phyloP scores from a whole-genome alignment of 2,888 invertebrate species.

The Leptogaster cylindrica region DNA sequence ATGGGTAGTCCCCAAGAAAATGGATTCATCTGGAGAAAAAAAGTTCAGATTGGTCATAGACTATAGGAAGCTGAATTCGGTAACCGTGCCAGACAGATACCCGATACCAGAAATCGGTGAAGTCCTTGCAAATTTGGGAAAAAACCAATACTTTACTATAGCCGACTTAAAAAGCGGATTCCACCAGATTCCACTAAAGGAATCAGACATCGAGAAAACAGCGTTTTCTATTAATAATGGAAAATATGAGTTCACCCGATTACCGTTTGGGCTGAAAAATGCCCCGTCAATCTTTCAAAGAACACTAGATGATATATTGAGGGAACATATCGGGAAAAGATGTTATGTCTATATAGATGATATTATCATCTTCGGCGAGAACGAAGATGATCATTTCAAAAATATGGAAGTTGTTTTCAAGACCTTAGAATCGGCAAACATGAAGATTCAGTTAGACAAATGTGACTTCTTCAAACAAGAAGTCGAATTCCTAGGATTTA shows the following conservation, averaged over 20 bases:
- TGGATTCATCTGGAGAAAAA: conserved; percentile 28
- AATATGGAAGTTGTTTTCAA: background rate
- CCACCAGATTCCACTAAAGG: background rate
- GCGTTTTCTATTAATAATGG: background rate
- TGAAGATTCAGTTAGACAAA: background rate
- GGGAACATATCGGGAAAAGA: background rate
- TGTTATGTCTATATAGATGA: conserved; percentile 1
- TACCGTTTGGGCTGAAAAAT: background rate
- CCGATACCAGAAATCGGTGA: too few species aligned
- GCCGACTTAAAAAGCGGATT: too few species aligned
- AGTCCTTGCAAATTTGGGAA: too few species aligned
- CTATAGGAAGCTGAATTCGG: too few species aligned
- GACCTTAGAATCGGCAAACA: background rate
- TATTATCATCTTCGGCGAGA: background rate
- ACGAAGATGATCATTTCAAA: background rate
- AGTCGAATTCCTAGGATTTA: background rate
- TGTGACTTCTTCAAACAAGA: background rate
- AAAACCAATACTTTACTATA: too few species aligned
- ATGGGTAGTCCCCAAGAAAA: conserved; percentile 37
- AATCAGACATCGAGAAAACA: background rate
- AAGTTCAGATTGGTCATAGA: too few species aligned
- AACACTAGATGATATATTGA: background rate
- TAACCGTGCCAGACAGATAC: too few species aligned
- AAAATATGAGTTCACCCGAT: background rate
- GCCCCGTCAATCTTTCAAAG: conserved; percentile 1